These are phyloP conservation scores for Coptodon rendalli DNA, from an alignment of 2,113 vertebrate species.

Conservation along the genomic window DNA sequence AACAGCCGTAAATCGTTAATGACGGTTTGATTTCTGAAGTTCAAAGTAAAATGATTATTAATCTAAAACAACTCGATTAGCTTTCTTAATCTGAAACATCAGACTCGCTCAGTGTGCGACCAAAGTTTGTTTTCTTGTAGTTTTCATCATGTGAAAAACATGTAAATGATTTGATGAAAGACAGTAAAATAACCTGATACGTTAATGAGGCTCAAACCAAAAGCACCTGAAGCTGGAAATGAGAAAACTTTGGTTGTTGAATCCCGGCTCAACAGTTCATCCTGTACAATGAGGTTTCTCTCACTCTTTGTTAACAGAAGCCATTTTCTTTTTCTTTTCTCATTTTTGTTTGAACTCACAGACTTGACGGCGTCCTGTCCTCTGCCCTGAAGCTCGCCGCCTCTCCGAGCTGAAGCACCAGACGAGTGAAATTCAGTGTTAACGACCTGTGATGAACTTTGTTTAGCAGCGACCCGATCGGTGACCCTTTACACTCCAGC, in stretches of 20 bases:
- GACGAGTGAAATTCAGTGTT: not conserved
- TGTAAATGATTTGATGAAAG: not conserved
- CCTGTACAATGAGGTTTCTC: not conserved
- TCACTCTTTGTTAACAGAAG: not conserved
- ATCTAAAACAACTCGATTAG: not conserved
- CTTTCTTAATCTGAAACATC: not conserved
- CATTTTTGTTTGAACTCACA: not conserved
- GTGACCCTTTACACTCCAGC: not conserved
- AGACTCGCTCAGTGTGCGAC: not conserved
- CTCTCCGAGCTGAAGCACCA: not conserved
- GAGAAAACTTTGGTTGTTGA: not conserved
- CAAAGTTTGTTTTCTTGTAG: not conserved
- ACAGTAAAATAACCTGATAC: not conserved
- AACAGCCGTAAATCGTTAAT: rapidly evolving
- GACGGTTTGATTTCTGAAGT: not conserved
- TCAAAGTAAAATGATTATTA: not conserved
- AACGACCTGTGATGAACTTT: constrained; percentile 26
- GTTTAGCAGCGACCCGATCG: not conserved
- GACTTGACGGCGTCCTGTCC: not conserved
- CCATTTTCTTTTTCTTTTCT: not conserved
- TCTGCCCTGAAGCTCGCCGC: not conserved
- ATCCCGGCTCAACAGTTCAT: not conserved
- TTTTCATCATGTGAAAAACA: not conserved
- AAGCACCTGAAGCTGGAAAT: not conserved
- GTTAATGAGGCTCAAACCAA: not conserved